phyloP scores from a whole-genome alignment of 2,797 vertebrate species.

The Saguinus oedipus region DNA sequence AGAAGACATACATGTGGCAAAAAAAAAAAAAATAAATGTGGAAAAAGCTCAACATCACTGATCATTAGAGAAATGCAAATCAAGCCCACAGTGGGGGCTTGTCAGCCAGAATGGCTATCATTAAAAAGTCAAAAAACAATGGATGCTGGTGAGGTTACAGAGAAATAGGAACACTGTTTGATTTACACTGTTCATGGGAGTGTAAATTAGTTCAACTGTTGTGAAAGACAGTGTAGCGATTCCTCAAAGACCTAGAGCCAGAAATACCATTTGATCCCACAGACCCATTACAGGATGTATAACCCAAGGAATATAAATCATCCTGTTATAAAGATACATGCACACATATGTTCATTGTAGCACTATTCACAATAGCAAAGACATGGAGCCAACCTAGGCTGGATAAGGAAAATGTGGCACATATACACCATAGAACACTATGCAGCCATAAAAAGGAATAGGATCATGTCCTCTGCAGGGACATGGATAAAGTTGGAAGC shows the following conservation, averaged over 20 bases:
- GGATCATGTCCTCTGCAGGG: background rate
- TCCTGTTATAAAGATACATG: background rate
- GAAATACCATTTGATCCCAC: background rate
- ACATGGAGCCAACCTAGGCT: background rate
- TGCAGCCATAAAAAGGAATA: background rate
- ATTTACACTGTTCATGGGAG: background rate
- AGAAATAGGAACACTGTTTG: background rate
- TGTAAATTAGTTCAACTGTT: background rate
- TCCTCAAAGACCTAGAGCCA: background rate
- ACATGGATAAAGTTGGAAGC: background rate
- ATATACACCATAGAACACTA: background rate
- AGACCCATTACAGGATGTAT: background rate
- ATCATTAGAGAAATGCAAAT: background rate
- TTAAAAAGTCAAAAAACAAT: background rate
- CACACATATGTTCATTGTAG: accelerated
- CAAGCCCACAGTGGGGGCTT: background rate
- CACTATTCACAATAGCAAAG: background rate
- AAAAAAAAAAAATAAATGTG: too few relatives aligned
- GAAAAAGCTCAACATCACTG: background rate
- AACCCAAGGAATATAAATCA: background rate
- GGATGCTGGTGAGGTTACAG: background rate
- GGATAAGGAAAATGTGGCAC: background rate
- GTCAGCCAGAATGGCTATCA: background rate
- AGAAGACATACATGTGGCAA: background rate
- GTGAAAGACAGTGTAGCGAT: background rate